Conservation (phyloP, 2,113 vertebrate species). For the Carettochelys insculpta region DNA sequence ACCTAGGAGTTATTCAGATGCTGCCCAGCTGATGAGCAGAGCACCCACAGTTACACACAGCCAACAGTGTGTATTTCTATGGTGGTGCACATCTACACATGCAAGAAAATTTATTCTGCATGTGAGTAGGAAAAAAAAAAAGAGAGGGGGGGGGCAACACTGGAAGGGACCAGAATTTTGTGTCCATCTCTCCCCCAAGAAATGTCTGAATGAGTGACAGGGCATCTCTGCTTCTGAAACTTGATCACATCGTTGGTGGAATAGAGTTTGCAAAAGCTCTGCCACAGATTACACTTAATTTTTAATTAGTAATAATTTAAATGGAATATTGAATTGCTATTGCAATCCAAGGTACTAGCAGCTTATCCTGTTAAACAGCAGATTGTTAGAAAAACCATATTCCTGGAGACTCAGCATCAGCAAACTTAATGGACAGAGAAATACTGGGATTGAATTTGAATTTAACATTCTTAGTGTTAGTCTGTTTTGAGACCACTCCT, state of each 20-base stretch:
- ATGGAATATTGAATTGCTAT: not conserved
- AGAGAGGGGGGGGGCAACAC: not conserved
- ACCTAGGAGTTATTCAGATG: no score
- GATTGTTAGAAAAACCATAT: not conserved
- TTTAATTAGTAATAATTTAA: not conserved
- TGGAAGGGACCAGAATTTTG: not conserved
- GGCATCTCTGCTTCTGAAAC: not conserved
- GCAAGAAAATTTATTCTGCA: no score
- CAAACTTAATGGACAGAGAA: not conserved
- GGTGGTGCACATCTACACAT: no score
- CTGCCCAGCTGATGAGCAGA: no score
- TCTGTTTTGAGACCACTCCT: not conserved
- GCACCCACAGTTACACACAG: no score
- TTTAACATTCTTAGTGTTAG: not conserved
- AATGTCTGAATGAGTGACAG: not conserved
- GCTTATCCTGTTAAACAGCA: not conserved
- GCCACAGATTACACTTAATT: not conserved
- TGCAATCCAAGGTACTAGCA: not conserved
- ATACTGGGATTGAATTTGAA: not conserved
- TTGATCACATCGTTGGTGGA: not conserved
- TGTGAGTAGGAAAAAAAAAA: no score
- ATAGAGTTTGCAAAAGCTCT: not conserved
- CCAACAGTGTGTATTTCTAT: no score
- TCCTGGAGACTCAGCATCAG: not conserved
- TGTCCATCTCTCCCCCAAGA: not conserved